Percentiles rank a stretch among this genome's conserved stretches.
phyloP scores from a whole-genome alignment of 2,113 vertebrate species.

The Embiotoca jacksoni region DNA sequence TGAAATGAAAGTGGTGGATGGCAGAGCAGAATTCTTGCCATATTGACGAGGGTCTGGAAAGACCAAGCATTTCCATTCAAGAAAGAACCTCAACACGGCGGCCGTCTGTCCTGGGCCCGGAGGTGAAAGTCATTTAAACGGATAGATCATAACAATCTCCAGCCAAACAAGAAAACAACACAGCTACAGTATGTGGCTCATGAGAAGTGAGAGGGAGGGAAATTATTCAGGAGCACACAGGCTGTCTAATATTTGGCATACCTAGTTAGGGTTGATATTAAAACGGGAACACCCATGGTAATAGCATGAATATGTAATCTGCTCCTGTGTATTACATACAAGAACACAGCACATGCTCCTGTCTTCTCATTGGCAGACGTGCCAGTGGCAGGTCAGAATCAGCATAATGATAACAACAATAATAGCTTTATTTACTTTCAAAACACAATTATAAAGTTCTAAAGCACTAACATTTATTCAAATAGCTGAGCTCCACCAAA shows the following conservation, averaged over 20 bases:
- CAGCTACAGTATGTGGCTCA: constrained; percentile 12
- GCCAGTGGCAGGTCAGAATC: background rate
- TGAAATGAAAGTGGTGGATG: background rate
- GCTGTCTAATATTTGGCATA: constrained; percentile 19
- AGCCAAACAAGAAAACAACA: background rate
- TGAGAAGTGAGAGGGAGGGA: background rate
- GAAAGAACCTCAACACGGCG: background rate
- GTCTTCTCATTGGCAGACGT: background rate
- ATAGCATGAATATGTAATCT: constrained; percentile 11
- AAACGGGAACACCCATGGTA: background rate
- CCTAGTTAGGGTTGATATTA: constrained; percentile 15
- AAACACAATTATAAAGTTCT: background rate
- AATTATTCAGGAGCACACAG: background rate
- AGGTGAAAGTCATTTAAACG: background rate
- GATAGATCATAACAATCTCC: constrained; percentile 15
- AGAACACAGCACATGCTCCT: background rate
- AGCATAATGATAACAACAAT: background rate
- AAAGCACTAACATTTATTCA: too few relatives aligned
- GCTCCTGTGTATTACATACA: background rate
- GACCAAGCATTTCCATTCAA: constrained; percentile 4
- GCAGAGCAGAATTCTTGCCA: background rate
- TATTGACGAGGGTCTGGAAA: background rate
- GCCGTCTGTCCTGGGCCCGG: background rate
- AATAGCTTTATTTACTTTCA: background rate
- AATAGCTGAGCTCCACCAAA: too few relatives aligned